Evolutionary conservation across 2,888 invertebrate genomes (phyloP), one percentile per base, ranked within the genome.

Genomic region (Phalera bucephala): DNA sequence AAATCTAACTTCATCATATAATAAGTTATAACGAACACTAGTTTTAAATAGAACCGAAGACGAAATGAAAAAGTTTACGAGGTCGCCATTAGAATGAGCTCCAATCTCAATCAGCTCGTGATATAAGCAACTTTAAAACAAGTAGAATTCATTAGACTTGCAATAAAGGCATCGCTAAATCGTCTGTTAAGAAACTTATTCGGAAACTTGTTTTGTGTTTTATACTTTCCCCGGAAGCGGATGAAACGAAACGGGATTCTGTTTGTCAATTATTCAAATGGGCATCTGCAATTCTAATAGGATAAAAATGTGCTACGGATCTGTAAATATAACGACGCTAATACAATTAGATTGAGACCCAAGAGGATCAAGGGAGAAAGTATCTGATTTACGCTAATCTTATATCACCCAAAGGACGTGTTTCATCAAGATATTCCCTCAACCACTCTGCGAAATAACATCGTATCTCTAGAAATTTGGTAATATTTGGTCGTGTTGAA

Each of bases 351-450:
- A n/a, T n/a, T n/a, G n/a, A n/a, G n/a, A n/a, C n/a, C n/a, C n/a
- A n/a, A 65, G 65, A 66, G 73, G 66, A 62, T 72, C 69, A 65
- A 39, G 52, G 56, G 48, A 46, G 57, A 66, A 72, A 72, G 72
- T 76, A 76, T 80, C 72, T 72, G 81, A 82, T 82, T 83, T 83
- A 84, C 82, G 84, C 71, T 80, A 84, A 84, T 84, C 67, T 70
- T 57, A 80, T 71, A 72, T 75, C 75, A 80, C 83, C 75, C 80
- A 32, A 39, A 75, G 80, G 82, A 80, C 64, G 76, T n/a, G n/a
- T n/a, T n/a, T n/a, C n/a, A n/a, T n/a, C n/a, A n/a, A n/a, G n/a
- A n/a, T n/a, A n/a, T n/a, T n/a, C n/a, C n/a, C n/a, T n/a, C n/a
- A n/a, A n/a, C n/a, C n/a, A n/a, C n/a, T n/a, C n/a, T n/a, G n/a